A percentile compares a stretch with the other conserved stretches of the same genome.
Conservation (phyloP, 2,113 vertebrate genomes). For the Serilophus lunatus region DNA sequence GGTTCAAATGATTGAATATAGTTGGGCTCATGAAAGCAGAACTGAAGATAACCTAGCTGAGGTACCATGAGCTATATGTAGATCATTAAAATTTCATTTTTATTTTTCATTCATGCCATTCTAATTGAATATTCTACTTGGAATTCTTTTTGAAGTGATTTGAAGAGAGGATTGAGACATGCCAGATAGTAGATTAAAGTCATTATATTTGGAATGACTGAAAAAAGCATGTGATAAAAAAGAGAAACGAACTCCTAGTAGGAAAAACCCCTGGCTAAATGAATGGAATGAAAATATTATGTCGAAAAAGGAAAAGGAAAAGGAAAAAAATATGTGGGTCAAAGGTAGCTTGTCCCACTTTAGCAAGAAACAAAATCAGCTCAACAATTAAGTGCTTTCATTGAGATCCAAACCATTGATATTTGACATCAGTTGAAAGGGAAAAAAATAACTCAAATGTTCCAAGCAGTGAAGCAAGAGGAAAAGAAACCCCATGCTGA, state of each 20-base stretch:
- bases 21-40: background rate
- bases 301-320: background rate
- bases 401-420: constrained; percentile 4
- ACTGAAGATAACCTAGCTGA: background rate
- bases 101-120: background rate
- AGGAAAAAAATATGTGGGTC: background rate
- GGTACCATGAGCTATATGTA: background rate
- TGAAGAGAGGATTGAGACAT: background rate
- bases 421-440: background rate
- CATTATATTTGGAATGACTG: background rate
- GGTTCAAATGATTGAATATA: background rate
- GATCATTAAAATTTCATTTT: background rate
- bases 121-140: background rate
- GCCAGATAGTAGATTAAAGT: background rate
- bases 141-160: background rate
- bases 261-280: background rate
- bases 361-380: background rate
- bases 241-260: background rate
- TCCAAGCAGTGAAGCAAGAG: background rate
- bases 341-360: background rate
- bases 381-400: background rate
- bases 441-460: background rate
- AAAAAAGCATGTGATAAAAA: background rate
- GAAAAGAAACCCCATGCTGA: constrained; percentile 18
- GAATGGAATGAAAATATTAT: background rate